A percentile compares a stretch with the other conserved stretches of the same genome.
phyloP scores from a whole-genome alignment of 2,113 vertebrate species.

The Elephantulus edwardii region DNA sequence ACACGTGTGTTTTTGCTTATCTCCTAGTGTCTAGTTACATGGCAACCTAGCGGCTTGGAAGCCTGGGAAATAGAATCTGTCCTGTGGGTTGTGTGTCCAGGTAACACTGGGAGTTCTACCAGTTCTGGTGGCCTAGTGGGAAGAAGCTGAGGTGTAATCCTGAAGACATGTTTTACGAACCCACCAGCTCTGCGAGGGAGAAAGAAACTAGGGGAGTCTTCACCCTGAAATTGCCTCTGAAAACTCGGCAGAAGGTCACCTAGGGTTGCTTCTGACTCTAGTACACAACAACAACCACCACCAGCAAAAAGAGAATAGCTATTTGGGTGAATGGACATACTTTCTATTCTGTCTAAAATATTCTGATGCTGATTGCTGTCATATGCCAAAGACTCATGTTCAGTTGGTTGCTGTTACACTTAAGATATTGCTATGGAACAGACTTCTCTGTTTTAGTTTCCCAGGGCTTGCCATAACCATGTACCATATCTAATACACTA shows the following conservation, averaged over 20 bases:
- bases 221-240: too few species aligned
- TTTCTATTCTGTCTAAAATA: not conserved
- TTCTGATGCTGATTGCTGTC: too few species aligned
- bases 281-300: too few species aligned
- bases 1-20: not conserved
- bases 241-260: too few species aligned
- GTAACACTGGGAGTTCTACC: not conserved
- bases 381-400: not conserved
- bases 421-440: not conserved
- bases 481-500: not conserved
- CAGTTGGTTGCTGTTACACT: not conserved
- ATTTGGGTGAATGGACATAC: not conserved
- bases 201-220: too few species aligned
- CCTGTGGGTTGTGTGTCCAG: not conserved
- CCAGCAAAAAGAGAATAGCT: not conserved
- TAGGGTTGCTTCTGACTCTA: too few species aligned
- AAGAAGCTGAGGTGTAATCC: too few species aligned
- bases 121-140: too few species aligned
- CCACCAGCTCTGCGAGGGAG: too few species aligned
- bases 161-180: too few species aligned
- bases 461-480: not conserved
- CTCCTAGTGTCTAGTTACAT: not conserved
- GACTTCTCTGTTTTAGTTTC: not conserved
- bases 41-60: not conserved
- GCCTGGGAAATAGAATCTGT: not conserved